Evolutionary conservation across 1,140 invertebrate species (phyloP), one percentile per base, ranked within the genome.

Genomic region (Cotesia typhae): DNA sequence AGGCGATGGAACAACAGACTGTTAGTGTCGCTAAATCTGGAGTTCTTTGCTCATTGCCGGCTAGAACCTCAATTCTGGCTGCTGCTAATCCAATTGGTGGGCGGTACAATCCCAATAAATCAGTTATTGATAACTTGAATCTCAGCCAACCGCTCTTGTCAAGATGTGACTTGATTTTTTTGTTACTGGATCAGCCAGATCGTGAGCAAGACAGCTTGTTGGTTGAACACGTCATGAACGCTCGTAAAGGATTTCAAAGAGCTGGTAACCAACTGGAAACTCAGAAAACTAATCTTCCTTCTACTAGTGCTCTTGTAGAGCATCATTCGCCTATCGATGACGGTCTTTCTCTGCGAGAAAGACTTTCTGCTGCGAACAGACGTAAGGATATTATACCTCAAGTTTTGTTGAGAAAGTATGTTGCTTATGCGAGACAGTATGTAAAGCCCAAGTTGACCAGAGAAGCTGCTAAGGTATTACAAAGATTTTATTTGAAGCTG

Each of bases 1-100:
- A 98, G 90, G 94, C 94, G 10, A 98, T 99, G 96, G 96, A 98
- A 84, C 96, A 98, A 78, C 94, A 97, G 77, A 92, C 92, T 71
- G 92, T 98, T 1, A 96, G 94, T 81, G 91, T 98, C 70, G 95
- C 96, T 0, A 96, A 98, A 85, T 93, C 94, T 17, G 93, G 94
- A n/a, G 88, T 93, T 12, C 90, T 94, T 74, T 94, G 91, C 83
- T 93, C 91, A 63, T 86, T 98, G 52, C 92, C 93, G 38, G 92
- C 95, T 0, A 88, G 94, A 61, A 93, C 95, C 0, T 94, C 95
- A 0, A 92, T 98, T 53, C 87, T 98, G 20, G 96, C 96, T 57
- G 96, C 96, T 38, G 96, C 96, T 12, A 98, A 98, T 89, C 96
- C 96, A 4, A 89, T 91, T 9, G 92, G 91, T 38, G 96, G 96